These are phyloP conservation scores for Nemurella pictetii DNA, from an alignment of 2,888 invertebrate species.

Conservation along the genomic window DNA sequence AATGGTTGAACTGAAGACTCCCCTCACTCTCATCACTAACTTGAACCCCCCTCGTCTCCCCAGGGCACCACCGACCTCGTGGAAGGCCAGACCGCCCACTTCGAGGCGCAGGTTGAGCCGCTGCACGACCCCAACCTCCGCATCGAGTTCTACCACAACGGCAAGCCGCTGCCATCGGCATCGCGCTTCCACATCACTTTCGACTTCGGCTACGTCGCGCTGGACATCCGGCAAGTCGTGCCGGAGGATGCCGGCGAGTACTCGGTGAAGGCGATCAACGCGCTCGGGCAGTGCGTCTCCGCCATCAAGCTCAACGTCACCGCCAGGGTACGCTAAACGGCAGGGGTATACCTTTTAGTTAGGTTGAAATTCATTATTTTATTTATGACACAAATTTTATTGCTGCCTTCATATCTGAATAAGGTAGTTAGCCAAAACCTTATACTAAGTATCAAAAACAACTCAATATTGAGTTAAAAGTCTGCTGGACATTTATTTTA, in stretches of 20 bases:
- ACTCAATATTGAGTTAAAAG: too few relatives aligned
- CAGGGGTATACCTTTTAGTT: too few relatives aligned
- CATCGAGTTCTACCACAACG: constrained; percentile 91
- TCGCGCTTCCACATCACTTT: constrained; percentile 92
- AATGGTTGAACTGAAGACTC: too few relatives aligned
- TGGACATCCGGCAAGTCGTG: constrained; percentile 92
- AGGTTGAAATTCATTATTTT: too few relatives aligned
- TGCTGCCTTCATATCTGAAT: too few relatives aligned
- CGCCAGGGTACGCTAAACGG: constrained; percentile 46
- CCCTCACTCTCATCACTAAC: too few relatives aligned
- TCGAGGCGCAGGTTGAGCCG: constrained; percentile 92
- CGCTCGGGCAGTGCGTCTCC: constrained; percentile 85
- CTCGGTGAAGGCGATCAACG: constrained; percentile 89
- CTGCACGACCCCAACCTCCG: constrained; percentile 87
- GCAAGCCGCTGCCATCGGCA: constrained; percentile 86
- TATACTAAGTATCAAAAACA: too few relatives aligned
- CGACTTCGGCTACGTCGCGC: constrained; percentile 96
- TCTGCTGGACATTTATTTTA: too few relatives aligned
- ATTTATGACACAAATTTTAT: too few relatives aligned
- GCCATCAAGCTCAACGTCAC: constrained; percentile 80
- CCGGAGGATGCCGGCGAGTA: constrained; percentile 97
- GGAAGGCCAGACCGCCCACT: constrained; percentile 93
- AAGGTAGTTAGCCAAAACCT: too few relatives aligned
- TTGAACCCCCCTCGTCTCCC: constrained; percentile 22
- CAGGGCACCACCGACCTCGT: constrained; percentile 83